Conservation (phyloP, 2,113 vertebrate genomes). For the Perca flavescens region DNA sequence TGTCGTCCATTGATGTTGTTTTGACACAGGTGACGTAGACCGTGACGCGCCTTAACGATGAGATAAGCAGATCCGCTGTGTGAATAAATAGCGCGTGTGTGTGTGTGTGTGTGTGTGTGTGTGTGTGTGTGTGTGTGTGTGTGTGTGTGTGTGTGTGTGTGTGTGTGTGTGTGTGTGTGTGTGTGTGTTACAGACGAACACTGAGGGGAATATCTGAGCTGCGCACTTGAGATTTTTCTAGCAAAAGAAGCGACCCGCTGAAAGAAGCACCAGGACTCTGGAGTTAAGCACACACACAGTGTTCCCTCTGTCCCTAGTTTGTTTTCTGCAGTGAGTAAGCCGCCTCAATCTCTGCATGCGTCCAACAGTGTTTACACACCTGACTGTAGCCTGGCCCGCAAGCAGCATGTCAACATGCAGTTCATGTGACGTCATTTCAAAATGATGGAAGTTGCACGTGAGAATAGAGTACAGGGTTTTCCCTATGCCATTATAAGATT, state of each 20-base stretch:
- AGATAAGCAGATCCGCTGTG: constrained; percentile 65
- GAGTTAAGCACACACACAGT: neutral
- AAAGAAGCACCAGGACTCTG: neutral
- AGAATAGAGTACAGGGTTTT: neutral
- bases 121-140: neutral
- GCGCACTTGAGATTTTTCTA: constrained; percentile 59
- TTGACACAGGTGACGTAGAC: constrained; percentile 74
- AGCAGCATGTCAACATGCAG: constrained; percentile 1
- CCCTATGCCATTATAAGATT: too few species aligned
- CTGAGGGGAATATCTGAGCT: constrained; percentile 35
- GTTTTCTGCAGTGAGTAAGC: neutral
- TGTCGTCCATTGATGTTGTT: constrained; percentile 72
- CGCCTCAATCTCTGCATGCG: neutral
- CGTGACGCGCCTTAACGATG: constrained; percentile 70
- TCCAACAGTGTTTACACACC: constrained; percentile 38
- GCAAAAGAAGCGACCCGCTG: constrained; percentile 11
- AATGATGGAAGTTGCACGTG: neutral
- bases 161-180: neutral
- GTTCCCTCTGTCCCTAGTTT: constrained; percentile 6
- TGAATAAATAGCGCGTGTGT: constrained; percentile 29
- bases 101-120: neutral
- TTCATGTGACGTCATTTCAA: constrained; percentile 1
- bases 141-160: neutral
- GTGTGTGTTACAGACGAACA: constrained; percentile 7
- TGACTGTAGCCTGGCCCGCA: neutral